Conservation (phyloP, 2,888 invertebrate genomes). For the Incurvaria masculella region DNA sequence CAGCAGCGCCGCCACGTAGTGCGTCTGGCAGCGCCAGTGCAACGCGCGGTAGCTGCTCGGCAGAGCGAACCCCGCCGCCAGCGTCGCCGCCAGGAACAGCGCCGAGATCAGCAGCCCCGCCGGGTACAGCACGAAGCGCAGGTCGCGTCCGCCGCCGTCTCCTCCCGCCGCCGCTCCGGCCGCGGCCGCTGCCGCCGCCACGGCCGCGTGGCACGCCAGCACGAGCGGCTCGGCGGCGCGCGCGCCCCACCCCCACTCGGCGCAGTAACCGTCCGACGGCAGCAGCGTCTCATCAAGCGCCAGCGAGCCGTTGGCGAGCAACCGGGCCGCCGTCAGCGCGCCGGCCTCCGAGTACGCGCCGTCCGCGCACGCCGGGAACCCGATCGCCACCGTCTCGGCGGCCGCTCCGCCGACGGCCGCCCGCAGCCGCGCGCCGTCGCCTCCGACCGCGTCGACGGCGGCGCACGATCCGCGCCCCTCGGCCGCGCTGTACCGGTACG, state of each 20-base stretch:
- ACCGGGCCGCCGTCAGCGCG: conserved; percentile 45
- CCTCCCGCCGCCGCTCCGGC: too few species aligned
- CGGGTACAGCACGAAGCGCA: conserved; percentile 71
- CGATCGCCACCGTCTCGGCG: conserved; percentile 32
- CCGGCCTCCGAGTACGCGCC: conserved; percentile 58
- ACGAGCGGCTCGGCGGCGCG: conserved; percentile 59
- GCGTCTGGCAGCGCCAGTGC: conserved; percentile 87
- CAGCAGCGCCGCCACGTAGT: conserved; percentile 80
- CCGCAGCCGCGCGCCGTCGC: conserved; percentile 28
- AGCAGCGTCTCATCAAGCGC: conserved; percentile 39
- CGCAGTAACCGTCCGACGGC: conserved; percentile 37
- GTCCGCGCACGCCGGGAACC: conserved; percentile 54
- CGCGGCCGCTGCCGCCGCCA: conserved; percentile 15
- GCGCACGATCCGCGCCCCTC: conserved; percentile 50
- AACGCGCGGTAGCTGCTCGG: conserved; percentile 82
- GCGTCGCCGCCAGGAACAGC: conserved; percentile 75
- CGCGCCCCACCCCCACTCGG: conserved; percentile 43
- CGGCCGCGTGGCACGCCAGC: conserved; percentile 36
- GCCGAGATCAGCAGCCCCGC: conserved; percentile 77
- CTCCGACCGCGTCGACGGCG: conserved; percentile 17
- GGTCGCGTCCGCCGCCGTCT: too few species aligned
- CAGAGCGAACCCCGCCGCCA: conserved; percentile 74
- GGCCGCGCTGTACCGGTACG: too few species aligned
- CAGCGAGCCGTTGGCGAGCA: conserved; percentile 55
- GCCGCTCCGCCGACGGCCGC: conserved; percentile 26